Evolutionary conservation across 2,888 invertebrate genomes (phyloP).

Genomic region (Hipparchia sbordonii): DNA sequence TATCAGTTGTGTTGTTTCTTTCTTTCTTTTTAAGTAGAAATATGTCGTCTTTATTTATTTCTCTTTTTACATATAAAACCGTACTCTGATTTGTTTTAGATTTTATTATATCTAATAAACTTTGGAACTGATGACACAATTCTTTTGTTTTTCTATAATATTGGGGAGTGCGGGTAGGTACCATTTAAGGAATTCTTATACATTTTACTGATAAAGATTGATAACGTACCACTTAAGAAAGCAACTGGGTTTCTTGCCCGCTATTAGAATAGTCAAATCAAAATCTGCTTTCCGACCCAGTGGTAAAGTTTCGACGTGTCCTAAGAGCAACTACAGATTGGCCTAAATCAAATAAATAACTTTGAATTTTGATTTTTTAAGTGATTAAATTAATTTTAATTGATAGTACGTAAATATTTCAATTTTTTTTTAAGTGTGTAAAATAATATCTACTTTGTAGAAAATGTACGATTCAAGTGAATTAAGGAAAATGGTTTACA

Average conservation of each 20-base stretch:
- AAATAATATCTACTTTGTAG: too few relatives aligned
- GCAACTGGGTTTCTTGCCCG: not conserved
- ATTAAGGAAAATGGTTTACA: too few relatives aligned
- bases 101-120: slow-evolving; percentile 40
- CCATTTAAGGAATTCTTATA: slow-evolving; percentile 20
- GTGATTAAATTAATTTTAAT: too few relatives aligned
- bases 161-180: slow-evolving; percentile 29
- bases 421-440: too few relatives aligned
- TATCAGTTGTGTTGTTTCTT: slow-evolving; percentile 36
- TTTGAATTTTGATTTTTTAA: too few relatives aligned
- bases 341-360: too few relatives aligned
- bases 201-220: not conserved
- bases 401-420: too few relatives aligned
- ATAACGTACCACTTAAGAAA: not conserved
- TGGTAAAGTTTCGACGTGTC: too few relatives aligned
- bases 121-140: slow-evolving; percentile 39
- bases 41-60: slow-evolving; percentile 40
- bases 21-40: slow-evolving; percentile 36
- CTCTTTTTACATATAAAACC: slow-evolving; percentile 37
- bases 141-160: slow-evolving; percentile 33
- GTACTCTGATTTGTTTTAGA: slow-evolving; percentile 40
- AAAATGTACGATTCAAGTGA: too few relatives aligned
- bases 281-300: too few relatives aligned
- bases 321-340: too few relatives aligned
- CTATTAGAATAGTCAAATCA: too few relatives aligned